Base-by-base conservation (phyloP, 64 coral and sea anemone genomes). In the Porites lutea region DNA sequence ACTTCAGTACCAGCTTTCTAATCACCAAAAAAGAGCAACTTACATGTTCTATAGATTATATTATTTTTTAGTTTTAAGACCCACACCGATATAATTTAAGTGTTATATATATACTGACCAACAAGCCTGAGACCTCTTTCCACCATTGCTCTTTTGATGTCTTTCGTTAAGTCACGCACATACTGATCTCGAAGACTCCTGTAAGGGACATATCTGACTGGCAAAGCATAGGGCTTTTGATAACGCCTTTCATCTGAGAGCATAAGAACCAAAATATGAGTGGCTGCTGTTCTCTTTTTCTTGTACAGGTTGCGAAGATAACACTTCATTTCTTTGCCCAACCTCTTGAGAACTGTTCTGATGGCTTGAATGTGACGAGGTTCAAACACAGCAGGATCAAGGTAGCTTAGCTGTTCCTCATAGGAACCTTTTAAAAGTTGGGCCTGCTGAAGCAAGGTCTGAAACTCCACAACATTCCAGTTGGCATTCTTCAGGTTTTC, bases 211-310 rank as follows among this genome's bases (percentile, higher is more conserved):
- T 70, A 86, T 63, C 82, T 86, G 61, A 54, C 82, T 86, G 82
- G 82, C 65, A 86, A 52, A 47, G 82, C 65, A 86, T 71, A 86
- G 10, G 82, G 65, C 60, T 86, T 86, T 21, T 52, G 18, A 60
- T 86, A 63, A 60, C 63, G 48, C 48, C 48, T 47, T 71, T 71
- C 82, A 69, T 65, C 82, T 11, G 48, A 70, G 12, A 86, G 55
- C 65, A 86, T 71, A 51, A 71, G 71, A 47, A 86, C 82, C 62
- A 86, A 22, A 51, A 86, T 46, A 86, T 86, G 82, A 51, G 82
- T 86, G 27, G 65, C 82, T 49, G 65, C 60, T 86, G 82, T 86
- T 86, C 82, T 21, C 54, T 67, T 86, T 86, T 86, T 68, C n/a
- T n/a, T n/a, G n/a, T n/a, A n/a, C n/a, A n/a, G n/a, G n/a, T n/a